Percentiles rank a stretch among this genome's conserved stretches.
These are phyloP conservation scores for Parthenolecanium corni DNA, from an alignment of 2,888 invertebrate species.

Conservation along the genomic window DNA sequence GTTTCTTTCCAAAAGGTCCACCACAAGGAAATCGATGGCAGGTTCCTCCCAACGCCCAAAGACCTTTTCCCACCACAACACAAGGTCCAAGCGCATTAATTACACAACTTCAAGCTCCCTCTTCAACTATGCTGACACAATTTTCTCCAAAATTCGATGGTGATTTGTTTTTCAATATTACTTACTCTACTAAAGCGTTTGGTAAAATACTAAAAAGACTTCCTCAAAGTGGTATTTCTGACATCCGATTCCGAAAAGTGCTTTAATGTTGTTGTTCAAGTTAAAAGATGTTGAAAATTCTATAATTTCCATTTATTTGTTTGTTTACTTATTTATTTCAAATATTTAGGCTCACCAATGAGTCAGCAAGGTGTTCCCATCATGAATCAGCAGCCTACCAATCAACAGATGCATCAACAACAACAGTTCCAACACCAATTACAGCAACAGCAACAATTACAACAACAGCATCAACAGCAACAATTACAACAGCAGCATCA, in stretches of 20 bases:
- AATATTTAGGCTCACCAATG: conserved; percentile 1
- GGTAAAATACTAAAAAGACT: no score
- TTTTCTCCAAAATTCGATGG: conserved; percentile 32
- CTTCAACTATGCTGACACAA: conserved; percentile 42
- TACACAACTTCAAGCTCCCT: conserved; percentile 48
- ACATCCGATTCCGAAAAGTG: no score
- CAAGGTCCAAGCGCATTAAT: conserved; percentile 42
- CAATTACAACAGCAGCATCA: conserved; percentile 41
- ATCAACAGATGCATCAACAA: conserved; percentile 32
- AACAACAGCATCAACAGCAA: conserved; percentile 32
- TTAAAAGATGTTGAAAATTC: no score
- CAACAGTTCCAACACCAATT: conserved; percentile 32
- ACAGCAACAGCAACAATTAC: conserved; percentile 30
- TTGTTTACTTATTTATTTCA: no score
- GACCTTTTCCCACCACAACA: conserved; percentile 30
- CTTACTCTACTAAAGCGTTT: no score
- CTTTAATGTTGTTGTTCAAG: no score
- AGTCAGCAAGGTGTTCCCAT: not conserved
- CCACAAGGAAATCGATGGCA: conserved; percentile 30
- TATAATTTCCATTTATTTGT: no score
- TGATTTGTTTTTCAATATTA: no score
- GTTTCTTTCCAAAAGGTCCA: conserved; percentile 25
- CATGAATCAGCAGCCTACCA: conserved; percentile 19
- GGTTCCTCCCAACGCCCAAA: conserved; percentile 31
- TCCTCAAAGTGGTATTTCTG: no score